A percentile compares a stretch with the other conserved stretches of the same genome.
These are phyloP conservation scores for Drosophila guanche DNA, from an alignment of 1,140 invertebrate genomes.

Conservation along the genomic window DNA sequence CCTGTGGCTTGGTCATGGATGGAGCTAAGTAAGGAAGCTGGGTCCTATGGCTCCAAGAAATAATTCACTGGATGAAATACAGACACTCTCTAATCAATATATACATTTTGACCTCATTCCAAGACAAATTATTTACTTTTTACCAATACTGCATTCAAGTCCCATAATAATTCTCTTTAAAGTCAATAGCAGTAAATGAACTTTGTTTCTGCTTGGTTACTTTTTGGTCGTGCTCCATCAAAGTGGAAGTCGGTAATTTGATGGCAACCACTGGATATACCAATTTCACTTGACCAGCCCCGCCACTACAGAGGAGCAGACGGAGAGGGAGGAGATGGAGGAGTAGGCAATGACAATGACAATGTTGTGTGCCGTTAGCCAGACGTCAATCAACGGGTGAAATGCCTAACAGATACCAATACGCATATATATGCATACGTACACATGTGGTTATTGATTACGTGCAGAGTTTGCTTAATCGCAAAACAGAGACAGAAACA, in stretches of 20 bases:
- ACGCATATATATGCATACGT: slow-evolving; percentile 8
- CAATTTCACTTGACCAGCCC: slow-evolving; percentile 64
- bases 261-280: slow-evolving; percentile 45
- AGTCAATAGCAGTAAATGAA: neutral
- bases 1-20: too few species aligned
- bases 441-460: slow-evolving; percentile 63
- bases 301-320: neutral
- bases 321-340: neutral
- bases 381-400: slow-evolving; percentile 63
- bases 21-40: too few species aligned
- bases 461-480: slow-evolving; percentile 70
- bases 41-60: too few species aligned
- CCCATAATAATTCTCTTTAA: too few species aligned
- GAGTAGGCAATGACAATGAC: slow-evolving; percentile 64
- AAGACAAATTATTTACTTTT: too few species aligned
- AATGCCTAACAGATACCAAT: slow-evolving; percentile 51
- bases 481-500: neutral
- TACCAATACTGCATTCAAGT: too few species aligned
- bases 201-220: slow-evolving; percentile 1
- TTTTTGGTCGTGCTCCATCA: slow-evolving; percentile 15
- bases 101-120: too few species aligned
- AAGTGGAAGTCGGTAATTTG: slow-evolving; percentile 68
- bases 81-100: too few species aligned
- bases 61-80: too few species aligned
- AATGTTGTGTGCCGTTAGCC: slow-evolving; percentile 63